Evolutionary conservation across 2,888 invertebrate genomes (phyloP).

Genomic region (Pycnomerus fuliginosus): DNA sequence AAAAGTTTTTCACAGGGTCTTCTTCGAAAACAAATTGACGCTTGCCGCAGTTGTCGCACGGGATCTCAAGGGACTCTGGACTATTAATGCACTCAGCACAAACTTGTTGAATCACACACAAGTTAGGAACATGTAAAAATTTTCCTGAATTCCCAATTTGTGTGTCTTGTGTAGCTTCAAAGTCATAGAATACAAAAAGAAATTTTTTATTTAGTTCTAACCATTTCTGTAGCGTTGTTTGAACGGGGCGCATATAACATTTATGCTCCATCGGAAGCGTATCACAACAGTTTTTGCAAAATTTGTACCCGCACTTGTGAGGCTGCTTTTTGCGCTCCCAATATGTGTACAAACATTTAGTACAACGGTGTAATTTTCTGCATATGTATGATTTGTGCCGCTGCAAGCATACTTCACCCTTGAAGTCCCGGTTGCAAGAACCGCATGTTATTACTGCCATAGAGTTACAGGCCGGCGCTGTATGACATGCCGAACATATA

Average conservation of each 20-base stretch:
- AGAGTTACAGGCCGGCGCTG: constrained; percentile 1
- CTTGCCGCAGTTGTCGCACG: too few species aligned
- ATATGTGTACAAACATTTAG: constrained; percentile 1
- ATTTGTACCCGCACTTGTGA: constrained; percentile 2
- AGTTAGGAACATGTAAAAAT: constrained; percentile 4
- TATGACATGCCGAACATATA: constrained; percentile 9
- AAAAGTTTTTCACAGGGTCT: constrained; percentile 6
- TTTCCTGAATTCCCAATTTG: neutral
- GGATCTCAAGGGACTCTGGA: neutral
- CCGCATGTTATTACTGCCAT: neutral
- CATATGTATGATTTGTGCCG: constrained; percentile 3
- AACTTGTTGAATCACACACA: constrained; percentile 2
- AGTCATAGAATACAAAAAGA: constrained; percentile 12
- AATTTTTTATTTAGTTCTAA: neutral
- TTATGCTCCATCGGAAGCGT: constrained; percentile 4
- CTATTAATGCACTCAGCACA: constrained; percentile 3
- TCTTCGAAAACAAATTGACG: constrained; percentile 1
- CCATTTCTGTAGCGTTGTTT: neutral
- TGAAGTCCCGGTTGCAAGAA: constrained; percentile 10
- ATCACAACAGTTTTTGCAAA: neutral
- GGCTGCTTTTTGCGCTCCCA: neutral
- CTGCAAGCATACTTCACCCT: constrained; percentile 1
- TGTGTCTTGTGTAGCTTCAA: constrained; percentile 8
- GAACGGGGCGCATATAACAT: constrained; percentile 5
- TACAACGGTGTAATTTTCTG: constrained; percentile 1